These are phyloP conservation scores for Drosophila kanekoi DNA, from an alignment of 2,888 invertebrate species.

Conservation along the genomic window DNA sequence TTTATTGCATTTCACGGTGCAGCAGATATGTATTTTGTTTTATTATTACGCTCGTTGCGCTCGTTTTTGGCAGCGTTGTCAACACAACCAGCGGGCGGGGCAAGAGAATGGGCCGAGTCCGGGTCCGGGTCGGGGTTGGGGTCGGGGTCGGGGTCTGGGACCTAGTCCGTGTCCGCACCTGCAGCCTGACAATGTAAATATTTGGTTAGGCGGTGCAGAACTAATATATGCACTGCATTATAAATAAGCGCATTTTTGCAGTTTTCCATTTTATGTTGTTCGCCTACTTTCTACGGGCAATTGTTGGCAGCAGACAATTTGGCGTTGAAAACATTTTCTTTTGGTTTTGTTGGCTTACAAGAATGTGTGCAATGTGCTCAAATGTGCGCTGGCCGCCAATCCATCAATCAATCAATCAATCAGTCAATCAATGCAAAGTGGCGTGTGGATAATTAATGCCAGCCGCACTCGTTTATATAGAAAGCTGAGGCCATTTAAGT, in stretches of 20 bases:
- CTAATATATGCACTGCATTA: slow-evolving; percentile 43
- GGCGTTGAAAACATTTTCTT: neutral
- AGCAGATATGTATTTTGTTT: slow-evolving; percentile 55
- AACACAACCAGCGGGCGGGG: slow-evolving; percentile 36
- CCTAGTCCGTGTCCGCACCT: neutral
- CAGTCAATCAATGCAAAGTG: slow-evolving; percentile 32
- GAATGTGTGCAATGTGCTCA: neutral
- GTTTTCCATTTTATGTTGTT: neutral
- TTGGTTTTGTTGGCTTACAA: neutral
- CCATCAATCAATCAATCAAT: slow-evolving; percentile 26
- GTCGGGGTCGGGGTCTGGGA: neutral
- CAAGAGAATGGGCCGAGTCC: neutral
- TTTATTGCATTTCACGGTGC: slow-evolving; percentile 65
- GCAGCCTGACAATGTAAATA: slow-evolving; percentile 38
- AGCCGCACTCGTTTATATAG: slow-evolving; percentile 28
- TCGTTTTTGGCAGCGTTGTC: slow-evolving; percentile 37
- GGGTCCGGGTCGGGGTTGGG: neutral
- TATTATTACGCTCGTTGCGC: slow-evolving; percentile 53
- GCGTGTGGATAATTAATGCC: slow-evolving; percentile 48
- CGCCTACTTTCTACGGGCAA: slow-evolving; percentile 9
- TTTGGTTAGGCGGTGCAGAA: slow-evolving; percentile 31
- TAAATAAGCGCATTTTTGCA: slow-evolving; percentile 40
- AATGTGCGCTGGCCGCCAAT: neutral
- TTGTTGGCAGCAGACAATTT: neutral
- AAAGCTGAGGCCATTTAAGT: slow-evolving; percentile 45